These are phyloP conservation scores for Heliconius melpomene DNA, from an alignment of 1,140 invertebrate genomes.

Conservation along the genomic window DNA sequence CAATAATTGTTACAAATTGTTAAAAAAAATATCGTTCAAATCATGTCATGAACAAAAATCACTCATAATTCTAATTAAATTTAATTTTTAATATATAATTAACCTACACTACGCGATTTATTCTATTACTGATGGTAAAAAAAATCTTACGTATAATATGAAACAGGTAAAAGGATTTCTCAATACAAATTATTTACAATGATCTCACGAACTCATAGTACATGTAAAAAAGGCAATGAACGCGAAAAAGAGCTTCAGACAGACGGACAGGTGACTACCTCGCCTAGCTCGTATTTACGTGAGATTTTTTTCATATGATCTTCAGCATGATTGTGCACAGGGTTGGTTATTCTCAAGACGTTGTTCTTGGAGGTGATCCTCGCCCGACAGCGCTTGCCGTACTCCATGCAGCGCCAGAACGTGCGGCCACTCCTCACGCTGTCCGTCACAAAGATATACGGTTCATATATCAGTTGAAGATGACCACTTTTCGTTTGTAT, in stretches of 20 bases:
- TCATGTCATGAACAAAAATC: conserved; percentile 24
- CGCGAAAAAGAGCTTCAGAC: conserved; percentile 53
- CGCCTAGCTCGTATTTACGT: conserved; percentile 70
- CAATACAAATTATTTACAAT: conserved; percentile 31
- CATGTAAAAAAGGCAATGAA: conserved; percentile 35
- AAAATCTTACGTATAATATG: conserved; percentile 6
- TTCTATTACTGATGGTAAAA: conserved; percentile 12
- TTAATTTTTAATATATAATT: background rate
- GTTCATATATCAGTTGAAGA: conserved; percentile 72
- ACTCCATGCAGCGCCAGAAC: conserved; percentile 77
- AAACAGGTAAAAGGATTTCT: background rate
- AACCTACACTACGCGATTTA: conserved; percentile 15
- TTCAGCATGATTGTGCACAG: conserved; percentile 68
- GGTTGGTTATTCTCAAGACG: conserved; percentile 67
- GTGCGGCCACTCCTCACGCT: conserved; percentile 74
- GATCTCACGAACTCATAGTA: conserved; percentile 36
- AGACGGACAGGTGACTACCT: conserved; percentile 71
- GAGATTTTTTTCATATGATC: conserved; percentile 71
- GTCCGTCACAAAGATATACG: conserved; percentile 76
- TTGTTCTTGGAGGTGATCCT: conserved; percentile 76
- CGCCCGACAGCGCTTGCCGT: conserved; percentile 70
- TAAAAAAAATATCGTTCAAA: conserved; percentile 15
- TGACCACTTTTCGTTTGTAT: conserved; percentile 77
- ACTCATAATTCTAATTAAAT: conserved; percentile 20
- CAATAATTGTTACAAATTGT: conserved; percentile 37